A percentile compares a stretch with the other conserved stretches of the same genome.
phyloP scores from a whole-genome alignment of 2,797 vertebrate species.

The Amblyraja radiata region DNA sequence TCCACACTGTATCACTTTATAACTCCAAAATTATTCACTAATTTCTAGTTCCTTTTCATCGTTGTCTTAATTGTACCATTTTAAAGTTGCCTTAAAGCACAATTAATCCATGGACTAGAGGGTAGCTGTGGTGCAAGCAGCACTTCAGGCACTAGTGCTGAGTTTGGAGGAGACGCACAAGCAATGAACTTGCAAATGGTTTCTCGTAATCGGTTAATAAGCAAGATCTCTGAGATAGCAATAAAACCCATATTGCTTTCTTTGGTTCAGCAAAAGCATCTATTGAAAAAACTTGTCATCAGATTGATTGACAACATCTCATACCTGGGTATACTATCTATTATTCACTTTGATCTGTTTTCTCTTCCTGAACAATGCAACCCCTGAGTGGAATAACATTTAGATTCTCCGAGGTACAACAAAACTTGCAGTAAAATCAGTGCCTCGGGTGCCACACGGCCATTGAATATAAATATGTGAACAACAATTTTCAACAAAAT shows the following conservation, averaged over 20 bases:
- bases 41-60: slow-evolving; percentile 21
- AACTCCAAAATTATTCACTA: background rate
- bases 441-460: background rate
- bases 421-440: background rate
- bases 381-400: background rate
- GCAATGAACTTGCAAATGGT: background rate
- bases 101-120: background rate
- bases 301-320: background rate
- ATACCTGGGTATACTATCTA: background rate
- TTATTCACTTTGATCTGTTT: background rate
- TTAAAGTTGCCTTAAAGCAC: background rate
- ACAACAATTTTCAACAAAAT: background rate
- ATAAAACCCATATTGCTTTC: background rate
- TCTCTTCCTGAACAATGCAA: background rate
- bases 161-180: background rate
- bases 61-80: slow-evolving; percentile 45
- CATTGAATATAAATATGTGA: background rate
- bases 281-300: background rate
- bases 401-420: background rate
- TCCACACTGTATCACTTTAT: too few relatives aligned
- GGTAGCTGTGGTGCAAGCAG: background rate
- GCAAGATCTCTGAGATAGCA: background rate
- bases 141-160: background rate
- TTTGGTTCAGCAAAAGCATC: background rate
- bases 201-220: background rate